Conservation (phyloP, 2,113 vertebrate genomes). For the Zootoca vivipara region DNA sequence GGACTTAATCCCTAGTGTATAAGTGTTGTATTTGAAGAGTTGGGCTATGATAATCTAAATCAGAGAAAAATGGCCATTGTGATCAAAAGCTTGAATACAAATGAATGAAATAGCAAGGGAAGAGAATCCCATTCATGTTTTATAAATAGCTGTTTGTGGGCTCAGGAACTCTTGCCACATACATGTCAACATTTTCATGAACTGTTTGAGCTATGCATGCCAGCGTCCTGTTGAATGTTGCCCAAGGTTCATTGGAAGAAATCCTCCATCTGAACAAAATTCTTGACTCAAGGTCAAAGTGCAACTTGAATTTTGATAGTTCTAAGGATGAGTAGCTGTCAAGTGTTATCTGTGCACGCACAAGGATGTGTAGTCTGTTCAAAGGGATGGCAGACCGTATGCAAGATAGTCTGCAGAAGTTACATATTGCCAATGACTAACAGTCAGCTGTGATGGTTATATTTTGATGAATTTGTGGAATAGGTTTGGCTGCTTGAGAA, state of each 20-base stretch:
- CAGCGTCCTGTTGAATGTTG: not conserved
- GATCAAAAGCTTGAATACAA: not conserved
- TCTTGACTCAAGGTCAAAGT: not conserved
- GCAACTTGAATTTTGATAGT: not conserved
- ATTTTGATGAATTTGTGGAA: not conserved
- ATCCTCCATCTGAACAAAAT: not conserved
- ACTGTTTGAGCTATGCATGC: not conserved
- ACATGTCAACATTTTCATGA: not conserved
- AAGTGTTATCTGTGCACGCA: not conserved
- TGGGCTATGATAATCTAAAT: not conserved
- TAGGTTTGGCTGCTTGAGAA: not conserved
- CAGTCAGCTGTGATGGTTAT: not conserved
- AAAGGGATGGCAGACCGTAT: not conserved
- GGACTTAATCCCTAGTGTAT: not conserved
- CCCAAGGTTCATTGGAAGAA: not conserved
- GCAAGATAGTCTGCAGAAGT: not conserved
- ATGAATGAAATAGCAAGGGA: not conserved
- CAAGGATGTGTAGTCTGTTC: not conserved
- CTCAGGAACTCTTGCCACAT: not conserved
- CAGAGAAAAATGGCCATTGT: not conserved
- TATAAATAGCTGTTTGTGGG: not conserved
- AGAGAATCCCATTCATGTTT: not conserved
- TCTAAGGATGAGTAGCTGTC: not conserved
- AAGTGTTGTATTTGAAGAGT: not conserved
- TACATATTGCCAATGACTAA: not conserved